Base-by-base conservation (phyloP, 2,797 vertebrate species). In the Fistularia commersonii region DNA sequence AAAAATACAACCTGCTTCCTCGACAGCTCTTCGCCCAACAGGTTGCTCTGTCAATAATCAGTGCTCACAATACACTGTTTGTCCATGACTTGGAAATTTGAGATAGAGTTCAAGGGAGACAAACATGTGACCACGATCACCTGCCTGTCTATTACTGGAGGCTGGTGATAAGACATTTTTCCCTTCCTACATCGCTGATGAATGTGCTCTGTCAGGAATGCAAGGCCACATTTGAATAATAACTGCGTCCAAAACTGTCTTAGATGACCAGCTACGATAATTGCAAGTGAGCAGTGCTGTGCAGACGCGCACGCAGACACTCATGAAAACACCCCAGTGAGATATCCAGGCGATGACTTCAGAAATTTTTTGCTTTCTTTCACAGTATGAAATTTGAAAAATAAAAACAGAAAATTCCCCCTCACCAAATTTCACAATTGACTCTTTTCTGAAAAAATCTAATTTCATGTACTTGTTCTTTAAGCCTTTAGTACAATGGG, bases 1-100 rank as follows among this genome's bases (percentile, higher is more conserved):
- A 23, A 23, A 23, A 23, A 10, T 46, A 32, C 48, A 53, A 32
- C 51, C 11, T 1, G 31, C 40, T 34, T 54, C 10, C 42, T 8
- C 11, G 1, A 11, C n/a, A 8, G 31, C 46, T 49, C 50, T 14
- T 48, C 3, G 38, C 36, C 74, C 82, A 82, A 86, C 85, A 87
- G 82, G 82, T 83, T 74, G 75, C 72, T 74, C 38, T 60, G 78
- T 82, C 75, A 82, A 81, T 66, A 83, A 40, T 33, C 54, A 38
- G 49, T 5, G 12, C 44, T 57, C 58, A 67, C 67, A 46, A 48
- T 12, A 54, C 23, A 12, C 23, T 23, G 43, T 9, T 11, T n/a
- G 51, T 40, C 37, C 37, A 33, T 3, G 23, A 45, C 53, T 51
- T 41, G 72, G 75, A 76, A 76, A 79, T 51, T 1, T 7, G 73